These are phyloP conservation scores for Drosophila parvula DNA, from an alignment of 1,140 invertebrate genomes.

Conservation along the genomic window DNA sequence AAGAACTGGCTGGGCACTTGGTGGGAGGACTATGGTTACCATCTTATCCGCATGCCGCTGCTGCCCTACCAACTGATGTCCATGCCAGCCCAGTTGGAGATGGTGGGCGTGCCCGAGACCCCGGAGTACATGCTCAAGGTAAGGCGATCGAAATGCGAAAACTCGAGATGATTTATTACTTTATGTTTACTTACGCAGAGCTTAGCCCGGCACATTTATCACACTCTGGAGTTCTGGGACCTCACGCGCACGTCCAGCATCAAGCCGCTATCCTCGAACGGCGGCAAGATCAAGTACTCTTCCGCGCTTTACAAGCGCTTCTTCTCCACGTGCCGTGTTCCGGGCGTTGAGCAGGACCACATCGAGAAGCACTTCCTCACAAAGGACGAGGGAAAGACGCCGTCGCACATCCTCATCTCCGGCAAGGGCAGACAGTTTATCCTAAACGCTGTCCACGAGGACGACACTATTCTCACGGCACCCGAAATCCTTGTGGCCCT, in stretches of 20 bases:
- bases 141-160: neutral
- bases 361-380: conserved; percentile 81
- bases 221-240: conserved; percentile 81
- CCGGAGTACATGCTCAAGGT: conserved; percentile 72
- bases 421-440: conserved; percentile 86
- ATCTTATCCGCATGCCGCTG: conserved; percentile 87
- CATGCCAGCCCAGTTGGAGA: conserved; percentile 63
- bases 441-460: conserved; percentile 74
- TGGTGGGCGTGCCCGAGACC: conserved; percentile 68
- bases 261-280: conserved; percentile 88
- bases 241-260: conserved; percentile 83
- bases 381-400: conserved; percentile 64
- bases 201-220: conserved; percentile 70
- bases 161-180: neutral
- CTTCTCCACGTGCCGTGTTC: conserved; percentile 88
- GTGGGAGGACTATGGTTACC: conserved; percentile 92
- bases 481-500: conserved; percentile 85
- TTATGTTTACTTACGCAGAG: conserved; percentile 39
- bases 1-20: conserved; percentile 86
- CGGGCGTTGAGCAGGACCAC: conserved; percentile 87
- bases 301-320: conserved; percentile 87
- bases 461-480: conserved; percentile 76
- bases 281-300: conserved; percentile 81
- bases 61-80: conserved; percentile 85
- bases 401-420: conserved; percentile 85